Evolutionary conservation across 2,797 vertebrate genomes (phyloP).

Genomic region (Heteromormyrus szaboi): DNA sequence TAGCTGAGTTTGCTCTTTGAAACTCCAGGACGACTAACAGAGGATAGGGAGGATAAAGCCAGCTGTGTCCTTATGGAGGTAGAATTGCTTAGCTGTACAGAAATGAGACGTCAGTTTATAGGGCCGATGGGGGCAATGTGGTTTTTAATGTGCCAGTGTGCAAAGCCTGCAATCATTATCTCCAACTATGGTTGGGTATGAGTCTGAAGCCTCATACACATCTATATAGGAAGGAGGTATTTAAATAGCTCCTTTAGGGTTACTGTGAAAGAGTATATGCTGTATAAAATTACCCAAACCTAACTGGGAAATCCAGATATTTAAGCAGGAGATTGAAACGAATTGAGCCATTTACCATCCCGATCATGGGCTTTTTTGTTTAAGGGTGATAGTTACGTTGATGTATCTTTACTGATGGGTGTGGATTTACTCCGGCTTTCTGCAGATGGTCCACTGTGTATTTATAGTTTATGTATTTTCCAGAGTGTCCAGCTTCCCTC

Average conservation of each 20-base stretch:
- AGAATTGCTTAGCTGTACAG: constrained; percentile 35
- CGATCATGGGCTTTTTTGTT: neutral
- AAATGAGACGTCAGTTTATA: constrained; percentile 27
- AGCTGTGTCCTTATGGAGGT: constrained; percentile 28
- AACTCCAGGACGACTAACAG: constrained; percentile 36
- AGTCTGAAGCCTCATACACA: constrained; percentile 26
- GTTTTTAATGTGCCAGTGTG: neutral
- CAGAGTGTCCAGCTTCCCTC: neutral
- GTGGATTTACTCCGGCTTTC: neutral
- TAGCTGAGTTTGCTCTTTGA: constrained; percentile 46
- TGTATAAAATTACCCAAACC: neutral
- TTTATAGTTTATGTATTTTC: constrained; percentile 40
- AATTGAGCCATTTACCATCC: neutral
- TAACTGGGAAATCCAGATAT: neutral
- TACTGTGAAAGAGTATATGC: neutral
- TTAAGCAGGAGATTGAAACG: neutral
- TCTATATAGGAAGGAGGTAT: constrained; percentile 19
- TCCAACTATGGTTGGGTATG: constrained; percentile 23
- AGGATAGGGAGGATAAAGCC: constrained; percentile 30
- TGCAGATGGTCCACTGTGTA: constrained; percentile 20
- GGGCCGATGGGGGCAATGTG: constrained; percentile 18
- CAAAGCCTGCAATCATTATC: constrained; percentile 38
- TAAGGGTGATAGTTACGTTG: neutral
- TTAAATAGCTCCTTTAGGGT: neutral
- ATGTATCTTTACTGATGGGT: neutral